Conservation (phyloP, 2,888 invertebrate genomes). For the Coleophora deauratella region DNA sequence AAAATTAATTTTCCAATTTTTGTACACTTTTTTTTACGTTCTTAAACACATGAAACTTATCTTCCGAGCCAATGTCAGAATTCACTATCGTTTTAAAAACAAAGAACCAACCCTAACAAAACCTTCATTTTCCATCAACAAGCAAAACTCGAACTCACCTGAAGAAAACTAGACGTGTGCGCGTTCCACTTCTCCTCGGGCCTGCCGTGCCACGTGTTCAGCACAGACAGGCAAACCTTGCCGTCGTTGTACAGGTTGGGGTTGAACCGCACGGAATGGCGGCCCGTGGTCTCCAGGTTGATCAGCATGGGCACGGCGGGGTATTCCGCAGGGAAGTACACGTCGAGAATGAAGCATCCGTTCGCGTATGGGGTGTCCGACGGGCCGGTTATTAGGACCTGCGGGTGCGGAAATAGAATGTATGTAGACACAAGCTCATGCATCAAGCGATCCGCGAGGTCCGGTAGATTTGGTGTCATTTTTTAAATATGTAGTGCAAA, state of each 20-base stretch:
- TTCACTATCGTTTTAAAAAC: no score
- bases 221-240: conserved; percentile 92
- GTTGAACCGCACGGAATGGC: conserved; percentile 92
- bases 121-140: no score
- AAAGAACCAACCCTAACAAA: no score
- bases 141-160: conserved; percentile 68
- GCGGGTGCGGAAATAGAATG: no score
- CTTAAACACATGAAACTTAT: no score
- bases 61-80: no score
- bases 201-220: conserved; percentile 97
- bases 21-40: no score
- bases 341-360: conserved; percentile 93
- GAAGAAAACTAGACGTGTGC: conserved; percentile 94
- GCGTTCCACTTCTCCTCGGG: conserved; percentile 99
- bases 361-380: conserved; percentile 94
- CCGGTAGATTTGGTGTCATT: no score
- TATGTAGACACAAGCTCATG: no score
- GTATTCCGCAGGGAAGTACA: conserved; percentile 89
- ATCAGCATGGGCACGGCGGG: conserved; percentile 91
- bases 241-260: conserved; percentile 96
- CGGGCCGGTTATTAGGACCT: conserved; percentile 94
- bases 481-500: no score
- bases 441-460: no score
- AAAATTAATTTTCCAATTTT: no score
- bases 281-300: conserved; percentile 92